Evolutionary conservation across 2,113 vertebrate genomes (phyloP).

Genomic region (Nycticebus coucang): DNA sequence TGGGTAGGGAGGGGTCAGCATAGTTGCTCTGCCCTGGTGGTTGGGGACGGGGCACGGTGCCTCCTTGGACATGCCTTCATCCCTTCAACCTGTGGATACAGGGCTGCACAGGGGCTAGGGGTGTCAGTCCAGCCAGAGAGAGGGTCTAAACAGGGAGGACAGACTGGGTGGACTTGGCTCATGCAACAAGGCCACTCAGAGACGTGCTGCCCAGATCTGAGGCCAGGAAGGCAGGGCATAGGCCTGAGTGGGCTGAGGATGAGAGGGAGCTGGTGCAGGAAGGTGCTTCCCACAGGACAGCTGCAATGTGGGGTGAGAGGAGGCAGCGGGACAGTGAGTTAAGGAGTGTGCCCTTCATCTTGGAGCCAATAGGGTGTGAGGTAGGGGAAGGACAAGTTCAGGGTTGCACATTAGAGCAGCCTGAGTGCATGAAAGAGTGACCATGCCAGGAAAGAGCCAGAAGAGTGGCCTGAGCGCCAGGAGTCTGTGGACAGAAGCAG

Average conservation of each 20-base stretch:
- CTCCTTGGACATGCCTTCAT: rapidly evolving
- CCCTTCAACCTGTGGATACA: background rate
- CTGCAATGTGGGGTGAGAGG: background rate
- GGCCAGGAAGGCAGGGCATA: background rate
- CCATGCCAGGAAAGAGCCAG: background rate
- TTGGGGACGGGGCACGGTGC: rapidly evolving
- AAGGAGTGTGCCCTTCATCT: rapidly evolving
- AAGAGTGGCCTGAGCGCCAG: rapidly evolving
- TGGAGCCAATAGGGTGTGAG: rapidly evolving
- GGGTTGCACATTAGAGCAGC: background rate
- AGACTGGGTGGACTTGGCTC: rapidly evolving
- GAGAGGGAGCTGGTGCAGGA: background rate
- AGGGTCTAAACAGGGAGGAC: background rate
- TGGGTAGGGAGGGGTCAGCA: rapidly evolving
- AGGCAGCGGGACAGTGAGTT: rapidly evolving
- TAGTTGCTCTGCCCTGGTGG: too few relatives aligned
- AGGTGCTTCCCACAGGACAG: background rate
- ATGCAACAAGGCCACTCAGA: background rate
- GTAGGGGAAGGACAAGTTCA: rapidly evolving
- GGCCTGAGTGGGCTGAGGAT: background rate
- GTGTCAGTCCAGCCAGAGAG: background rate
- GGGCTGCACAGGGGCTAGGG: background rate
- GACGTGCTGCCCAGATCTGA: background rate
- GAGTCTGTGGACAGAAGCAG: background rate
- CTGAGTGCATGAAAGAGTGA: background rate